Evolutionary conservation across 2,797 vertebrate genomes (phyloP), one percentile per base, ranked within the genome.

Genomic region (Lycodopsis pacificus): DNA sequence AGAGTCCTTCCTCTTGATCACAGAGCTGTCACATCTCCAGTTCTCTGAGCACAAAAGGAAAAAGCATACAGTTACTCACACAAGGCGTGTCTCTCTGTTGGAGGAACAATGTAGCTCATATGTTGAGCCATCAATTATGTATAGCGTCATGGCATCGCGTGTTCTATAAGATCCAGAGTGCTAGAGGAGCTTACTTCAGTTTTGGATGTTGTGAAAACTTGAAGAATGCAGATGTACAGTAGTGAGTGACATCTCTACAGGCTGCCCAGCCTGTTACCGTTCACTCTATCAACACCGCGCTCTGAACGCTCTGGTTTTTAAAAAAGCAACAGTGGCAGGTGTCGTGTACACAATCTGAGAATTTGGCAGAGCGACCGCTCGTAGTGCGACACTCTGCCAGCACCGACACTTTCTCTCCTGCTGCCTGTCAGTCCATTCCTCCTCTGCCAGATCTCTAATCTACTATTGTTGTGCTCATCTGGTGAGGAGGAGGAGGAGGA

Each of bases 391-490:
- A 30, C 74, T 36, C 10, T 73, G 89, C 82, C 88, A 89, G 87
- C 22, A 15, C 70, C 38, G 79, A 70, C 48, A 51, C 66, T 73
- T 75, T 32, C 30, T 73, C 61, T 65, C 57, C 34, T 53, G 66
- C 76, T 62, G 78, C 70, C 71, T 73, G 69, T 82, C 42, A 42
- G 62, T 75, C 65, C 91, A 77, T 77, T 87, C 66, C 36, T 56
- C 12, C 32, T 4, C 46, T 48, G 70, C 83, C 86, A 87, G 69
- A 76, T 65, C 77, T 69, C 75, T 42, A 10, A 82, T 80, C 77
- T 36, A 30, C 53, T 85, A 83, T 77, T 82, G 72, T 85, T 83
- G 76, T 71, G 79, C 64, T 87, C 86, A 83, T 91, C 78, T 80
- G 71, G 83, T 15, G 38, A 71, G 49, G 56, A 30, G 46, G 66